Base-by-base conservation (phyloP, 2,888 invertebrate genomes). In the Dorcus parallelipipedus region DNA sequence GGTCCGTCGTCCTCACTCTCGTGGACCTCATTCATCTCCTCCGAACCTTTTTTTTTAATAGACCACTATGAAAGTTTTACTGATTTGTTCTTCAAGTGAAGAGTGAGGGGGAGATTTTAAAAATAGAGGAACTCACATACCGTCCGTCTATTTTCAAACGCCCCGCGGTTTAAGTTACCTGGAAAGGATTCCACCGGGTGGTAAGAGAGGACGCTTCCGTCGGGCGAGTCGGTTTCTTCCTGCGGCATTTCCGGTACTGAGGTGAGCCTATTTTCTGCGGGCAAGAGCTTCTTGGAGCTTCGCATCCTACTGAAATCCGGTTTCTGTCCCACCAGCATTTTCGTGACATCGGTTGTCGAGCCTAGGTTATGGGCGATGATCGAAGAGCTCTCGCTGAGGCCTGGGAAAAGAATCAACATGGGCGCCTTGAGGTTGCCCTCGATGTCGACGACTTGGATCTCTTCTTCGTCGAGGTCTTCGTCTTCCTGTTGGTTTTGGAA, bases 281-380 rank as follows among this genome's bases (percentile, higher is more conserved):
- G 61, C 39, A 62, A 52, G n/a, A 70, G 49, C 56, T 67, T 68
- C 54, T 60, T 67, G 8, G 68, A 65, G 14, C 65, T 65, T 54
- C 65, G 70, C 64, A 73, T 58, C 10, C 64, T 54, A 39, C 66
- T 65, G 60, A 72, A 69, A 61, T 71, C 68, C 0, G 71, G 67
- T 54, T 68, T 73, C 61, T 73, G 68, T 2, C 74, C 74, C n/a
- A 71, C 66, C n/a, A 74, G 54, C 49, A 71, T 58, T 60, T 70
- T 72, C 1, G 73, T 68, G 26, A 74, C 66, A 26, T 68, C 66
- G 9, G 68, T 64, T 2, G 70, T 71, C 2, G 71, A 69, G 40
- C 50, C 56, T 7, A 45, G 23, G 5, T 43, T 47, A 33, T 48
- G 49, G 14, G 49, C 49, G 17, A 54, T 17, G 14, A 50, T 54